phyloP scores from a whole-genome alignment of 2,113 vertebrate genomes.

The Pipra filicauda region DNA sequence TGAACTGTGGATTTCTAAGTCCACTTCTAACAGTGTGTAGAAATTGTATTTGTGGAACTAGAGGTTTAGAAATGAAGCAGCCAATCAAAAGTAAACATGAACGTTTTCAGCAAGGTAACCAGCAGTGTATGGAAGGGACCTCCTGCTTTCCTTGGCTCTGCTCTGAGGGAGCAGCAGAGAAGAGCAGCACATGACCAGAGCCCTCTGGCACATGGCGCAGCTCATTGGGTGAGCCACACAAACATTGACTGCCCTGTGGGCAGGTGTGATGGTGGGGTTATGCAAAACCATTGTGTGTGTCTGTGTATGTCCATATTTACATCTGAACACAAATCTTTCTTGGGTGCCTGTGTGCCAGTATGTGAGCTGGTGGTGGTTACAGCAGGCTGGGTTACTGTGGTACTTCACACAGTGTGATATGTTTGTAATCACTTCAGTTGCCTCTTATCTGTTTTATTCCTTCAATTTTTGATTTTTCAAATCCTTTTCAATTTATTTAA shows the following conservation, averaged over 20 bases:
- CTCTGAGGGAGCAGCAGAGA: not conserved
- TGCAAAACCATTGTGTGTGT: not conserved
- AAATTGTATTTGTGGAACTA: not conserved
- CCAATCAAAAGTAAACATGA: not conserved
- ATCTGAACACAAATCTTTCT: not conserved
- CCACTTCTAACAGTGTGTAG: not conserved
- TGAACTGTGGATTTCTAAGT: not conserved
- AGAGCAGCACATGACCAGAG: rapidly evolving
- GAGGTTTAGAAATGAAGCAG: not conserved
- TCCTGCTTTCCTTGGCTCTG: not conserved
- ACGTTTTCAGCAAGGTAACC: not conserved
- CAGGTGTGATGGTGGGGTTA: not conserved
- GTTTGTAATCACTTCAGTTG: not conserved
- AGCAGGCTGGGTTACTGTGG: not conserved
- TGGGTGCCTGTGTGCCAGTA: not conserved
- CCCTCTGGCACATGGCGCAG: rapidly evolving
- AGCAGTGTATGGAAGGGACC: rapidly evolving
- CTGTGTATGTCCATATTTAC: not conserved
- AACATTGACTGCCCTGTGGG: not conserved
- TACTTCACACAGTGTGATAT: rapidly evolving
- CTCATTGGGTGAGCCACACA: rapidly evolving
- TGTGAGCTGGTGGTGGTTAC: not conserved
- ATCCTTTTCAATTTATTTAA: not conserved
- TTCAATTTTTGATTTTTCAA: not conserved
- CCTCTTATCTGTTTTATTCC: not conserved